Evolutionary conservation across 2,888 invertebrate species (phyloP).

Genomic region (Scrobipalpa atriplicella): DNA sequence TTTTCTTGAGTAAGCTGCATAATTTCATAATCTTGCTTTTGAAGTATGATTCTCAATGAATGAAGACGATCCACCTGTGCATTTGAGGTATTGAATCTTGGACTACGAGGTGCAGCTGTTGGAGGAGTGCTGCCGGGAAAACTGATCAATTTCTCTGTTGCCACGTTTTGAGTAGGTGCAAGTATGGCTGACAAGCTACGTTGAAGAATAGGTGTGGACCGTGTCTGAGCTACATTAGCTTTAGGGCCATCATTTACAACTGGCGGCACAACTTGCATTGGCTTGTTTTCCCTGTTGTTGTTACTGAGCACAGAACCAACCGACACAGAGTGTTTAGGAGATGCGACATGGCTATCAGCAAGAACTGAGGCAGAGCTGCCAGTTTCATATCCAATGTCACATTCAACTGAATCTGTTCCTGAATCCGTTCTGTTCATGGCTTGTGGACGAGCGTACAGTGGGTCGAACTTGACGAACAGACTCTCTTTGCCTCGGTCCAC

Average conservation of each 20-base stretch:
- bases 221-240: slow-evolving; percentile 40
- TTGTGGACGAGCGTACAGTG: slow-evolving; percentile 67
- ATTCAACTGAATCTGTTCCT: slow-evolving; percentile 55
- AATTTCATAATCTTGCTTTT: slow-evolving; percentile 72
- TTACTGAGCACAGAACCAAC: slow-evolving; percentile 50
- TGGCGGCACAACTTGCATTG: slow-evolving; percentile 73
- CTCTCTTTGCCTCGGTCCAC: slow-evolving; percentile 83
- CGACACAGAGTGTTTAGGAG: slow-evolving; percentile 60
- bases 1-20: slow-evolving; percentile 66
- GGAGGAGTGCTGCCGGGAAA: slow-evolving; percentile 70
- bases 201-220: slow-evolving; percentile 62
- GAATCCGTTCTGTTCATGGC: slow-evolving; percentile 48
- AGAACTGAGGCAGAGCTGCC: slow-evolving; percentile 63
- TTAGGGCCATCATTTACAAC: slow-evolving; percentile 62
- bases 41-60: slow-evolving; percentile 62
- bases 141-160: slow-evolving; percentile 70
- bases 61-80: slow-evolving; percentile 61
- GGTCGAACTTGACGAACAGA: slow-evolving; percentile 86
- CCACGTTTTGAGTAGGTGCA: slow-evolving; percentile 62
- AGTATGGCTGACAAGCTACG: slow-evolving; percentile 74
- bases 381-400: slow-evolving; percentile 74
- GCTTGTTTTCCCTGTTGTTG: slow-evolving; percentile 63
- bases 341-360: slow-evolving; percentile 54
- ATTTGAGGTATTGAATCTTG: slow-evolving; percentile 49
- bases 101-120: slow-evolving; percentile 65